These are phyloP conservation scores for Melanotaenia trifasciata DNA, from an alignment of 2,797 vertebrate species.

Conservation along the genomic window DNA sequence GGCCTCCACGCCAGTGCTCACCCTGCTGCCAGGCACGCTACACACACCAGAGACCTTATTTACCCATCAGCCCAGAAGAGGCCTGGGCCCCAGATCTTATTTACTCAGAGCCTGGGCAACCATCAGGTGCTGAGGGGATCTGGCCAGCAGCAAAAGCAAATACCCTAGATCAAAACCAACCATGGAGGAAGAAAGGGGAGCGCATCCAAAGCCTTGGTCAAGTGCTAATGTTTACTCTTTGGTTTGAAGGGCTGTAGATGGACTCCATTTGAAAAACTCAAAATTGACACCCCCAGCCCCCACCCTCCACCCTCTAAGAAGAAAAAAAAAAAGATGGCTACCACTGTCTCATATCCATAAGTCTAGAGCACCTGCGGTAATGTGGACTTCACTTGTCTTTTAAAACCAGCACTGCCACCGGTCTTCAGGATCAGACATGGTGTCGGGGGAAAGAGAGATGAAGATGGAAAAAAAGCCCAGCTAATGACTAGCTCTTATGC, in stretches of 20 bases:
- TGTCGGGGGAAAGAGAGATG: slow-evolving; percentile 77
- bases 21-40: slow-evolving; percentile 80
- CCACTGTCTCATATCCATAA: slow-evolving; percentile 71
- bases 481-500: slow-evolving; percentile 99
- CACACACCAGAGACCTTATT: slow-evolving; percentile 85
- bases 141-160: slow-evolving; percentile 83
- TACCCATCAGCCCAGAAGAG: slow-evolving; percentile 81
- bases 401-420: slow-evolving; percentile 86
- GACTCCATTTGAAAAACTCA: slow-evolving; percentile 79
- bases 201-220: slow-evolving; percentile 82
- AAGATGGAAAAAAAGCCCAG: slow-evolving; percentile 85
- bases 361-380: slow-evolving; percentile 80
- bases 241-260: slow-evolving; percentile 76
- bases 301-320: slow-evolving; percentile 35
- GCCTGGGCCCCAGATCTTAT: slow-evolving; percentile 80
- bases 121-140: slow-evolving; percentile 81
- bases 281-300: slow-evolving; percentile 65
- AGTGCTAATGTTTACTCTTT: slow-evolving; percentile 82
- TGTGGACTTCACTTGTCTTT: slow-evolving; percentile 80
- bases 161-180: slow-evolving; percentile 81
- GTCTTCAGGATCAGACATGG: slow-evolving; percentile 95
- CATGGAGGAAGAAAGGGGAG: slow-evolving; percentile 74
- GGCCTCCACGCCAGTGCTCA: slow-evolving; percentile 78
- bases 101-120: slow-evolving; percentile 81
- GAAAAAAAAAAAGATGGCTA: slow-evolving; percentile 49